These are phyloP conservation scores for Carollia perspicillata DNA, from an alignment of 2,113 vertebrate species.

Conservation along the genomic window DNA sequence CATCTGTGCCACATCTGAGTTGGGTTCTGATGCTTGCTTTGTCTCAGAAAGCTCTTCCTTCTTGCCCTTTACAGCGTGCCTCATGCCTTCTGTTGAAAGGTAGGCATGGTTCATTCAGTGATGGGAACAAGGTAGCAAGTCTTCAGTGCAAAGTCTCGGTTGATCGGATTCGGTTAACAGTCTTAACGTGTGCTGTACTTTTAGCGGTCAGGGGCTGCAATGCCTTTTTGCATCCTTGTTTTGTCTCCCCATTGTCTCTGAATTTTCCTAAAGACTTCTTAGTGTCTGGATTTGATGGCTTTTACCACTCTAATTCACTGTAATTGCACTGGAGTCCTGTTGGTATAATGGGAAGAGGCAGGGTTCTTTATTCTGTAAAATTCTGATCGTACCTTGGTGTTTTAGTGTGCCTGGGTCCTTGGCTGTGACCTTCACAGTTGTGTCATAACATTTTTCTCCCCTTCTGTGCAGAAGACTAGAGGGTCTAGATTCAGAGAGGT, in stretches of 20 bases:
- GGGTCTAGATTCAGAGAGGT: not conserved
- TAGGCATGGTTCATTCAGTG: not conserved
- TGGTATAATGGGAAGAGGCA: not conserved
- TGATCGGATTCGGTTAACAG: not conserved
- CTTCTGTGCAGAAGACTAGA: not conserved
- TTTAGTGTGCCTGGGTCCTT: not conserved
- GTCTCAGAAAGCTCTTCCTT: not conserved
- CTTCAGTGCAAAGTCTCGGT: not conserved
- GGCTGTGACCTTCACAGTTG: not conserved
- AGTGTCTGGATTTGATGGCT: not conserved
- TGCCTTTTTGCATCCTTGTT: not conserved
- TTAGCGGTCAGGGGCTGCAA: rapidly evolving
- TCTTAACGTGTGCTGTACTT: not conserved
- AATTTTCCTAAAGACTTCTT: not conserved
- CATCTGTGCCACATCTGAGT: too few relatives aligned
- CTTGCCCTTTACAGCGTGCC: not conserved
- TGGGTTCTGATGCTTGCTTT: not conserved
- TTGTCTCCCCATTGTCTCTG: not conserved
- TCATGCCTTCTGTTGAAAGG: not conserved
- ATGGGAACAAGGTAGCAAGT: not conserved
- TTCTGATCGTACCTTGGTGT: not conserved
- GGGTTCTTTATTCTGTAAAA: not conserved
- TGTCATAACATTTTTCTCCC: not conserved
- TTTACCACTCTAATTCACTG: not conserved
- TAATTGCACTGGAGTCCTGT: not conserved